A percentile compares a stretch with the other conserved stretches of the same genome.
Conservation (phyloP, 53 echinoderm and acorn worm genomes). For the Paracentrotus lividus region DNA sequence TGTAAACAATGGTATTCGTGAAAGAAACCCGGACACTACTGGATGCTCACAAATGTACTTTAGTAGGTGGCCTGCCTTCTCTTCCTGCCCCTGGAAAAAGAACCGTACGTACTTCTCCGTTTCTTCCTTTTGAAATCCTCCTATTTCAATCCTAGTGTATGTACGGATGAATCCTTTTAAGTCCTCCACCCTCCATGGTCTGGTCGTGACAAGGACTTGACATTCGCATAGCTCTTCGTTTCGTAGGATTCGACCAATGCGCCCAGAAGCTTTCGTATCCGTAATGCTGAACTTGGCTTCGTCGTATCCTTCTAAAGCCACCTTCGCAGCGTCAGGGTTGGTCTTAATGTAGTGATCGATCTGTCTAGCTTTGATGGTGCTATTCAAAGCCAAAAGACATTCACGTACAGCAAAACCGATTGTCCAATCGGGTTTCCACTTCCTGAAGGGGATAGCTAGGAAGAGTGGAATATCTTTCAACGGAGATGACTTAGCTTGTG, state of each 20-base stretch:
- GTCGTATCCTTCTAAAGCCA: conserved; percentile 54
- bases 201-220: conserved; percentile 44
- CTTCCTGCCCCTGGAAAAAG: conserved; percentile 47
- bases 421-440: conserved; percentile 47
- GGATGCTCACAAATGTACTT: conserved; percentile 54
- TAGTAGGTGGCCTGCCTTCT: conserved; percentile 12
- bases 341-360: conserved; percentile 49
- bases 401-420: conserved; percentile 40
- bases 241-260: conserved; percentile 4
- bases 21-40: conserved; percentile 44
- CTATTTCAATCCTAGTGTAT: conserved; percentile 52
- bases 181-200: conserved; percentile 46
- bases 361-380: conserved; percentile 40
- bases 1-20: conserved; percentile 53
- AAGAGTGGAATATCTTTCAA: conserved; percentile 54
- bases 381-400: conserved; percentile 46
- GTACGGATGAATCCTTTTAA: conserved; percentile 9
- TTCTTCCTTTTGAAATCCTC: conserved; percentile 53
- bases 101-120: conserved; percentile 41
- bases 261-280: conserved; percentile 18
- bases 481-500: conserved; percentile 38
- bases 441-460: conserved; percentile 35
- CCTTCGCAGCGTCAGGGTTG: conserved; percentile 10
- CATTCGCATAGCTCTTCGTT: conserved; percentile 46
- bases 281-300: conserved; percentile 47